Conservation (phyloP, 2,797 vertebrate species). For the Falco novaeseelandiae region DNA sequence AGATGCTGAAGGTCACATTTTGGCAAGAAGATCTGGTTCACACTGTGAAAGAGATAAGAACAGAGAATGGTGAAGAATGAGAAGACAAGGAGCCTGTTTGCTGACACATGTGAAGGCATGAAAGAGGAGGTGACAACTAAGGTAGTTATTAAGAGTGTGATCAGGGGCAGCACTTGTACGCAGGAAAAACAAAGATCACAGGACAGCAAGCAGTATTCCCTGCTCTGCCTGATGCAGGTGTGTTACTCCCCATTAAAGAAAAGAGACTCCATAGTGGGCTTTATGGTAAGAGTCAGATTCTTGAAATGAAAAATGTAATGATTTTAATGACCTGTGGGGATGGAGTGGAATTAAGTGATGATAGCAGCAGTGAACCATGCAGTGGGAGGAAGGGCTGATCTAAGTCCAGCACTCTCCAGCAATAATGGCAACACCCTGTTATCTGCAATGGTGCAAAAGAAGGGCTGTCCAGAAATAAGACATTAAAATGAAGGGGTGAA, state of each 20-base stretch:
- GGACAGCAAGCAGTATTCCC: background rate
- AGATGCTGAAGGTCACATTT: background rate
- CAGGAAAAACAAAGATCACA: background rate
- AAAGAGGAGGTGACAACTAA: background rate
- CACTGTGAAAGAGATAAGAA: background rate
- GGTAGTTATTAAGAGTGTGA: background rate
- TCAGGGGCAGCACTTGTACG: background rate
- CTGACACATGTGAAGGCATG: fast-evolving
- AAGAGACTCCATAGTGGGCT: background rate
- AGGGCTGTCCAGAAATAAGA: background rate
- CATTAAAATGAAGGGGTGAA: background rate
- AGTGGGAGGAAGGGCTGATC: fast-evolving
- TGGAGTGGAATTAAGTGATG: background rate
- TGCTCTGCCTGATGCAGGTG: background rate
- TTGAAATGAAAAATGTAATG: background rate
- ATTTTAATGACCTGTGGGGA: background rate
- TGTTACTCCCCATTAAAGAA: background rate
- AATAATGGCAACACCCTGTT: background rate
- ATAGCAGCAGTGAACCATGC: background rate
- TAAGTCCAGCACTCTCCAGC: background rate
- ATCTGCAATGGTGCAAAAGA: background rate
- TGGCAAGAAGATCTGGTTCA: background rate
- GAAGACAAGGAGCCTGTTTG: background rate
- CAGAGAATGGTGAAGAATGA: background rate
- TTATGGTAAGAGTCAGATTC: background rate